Evolutionary conservation across 2,888 invertebrate species (phyloP), one percentile per base, ranked within the genome.

Genomic region (Ecliptopera silaceata): DNA sequence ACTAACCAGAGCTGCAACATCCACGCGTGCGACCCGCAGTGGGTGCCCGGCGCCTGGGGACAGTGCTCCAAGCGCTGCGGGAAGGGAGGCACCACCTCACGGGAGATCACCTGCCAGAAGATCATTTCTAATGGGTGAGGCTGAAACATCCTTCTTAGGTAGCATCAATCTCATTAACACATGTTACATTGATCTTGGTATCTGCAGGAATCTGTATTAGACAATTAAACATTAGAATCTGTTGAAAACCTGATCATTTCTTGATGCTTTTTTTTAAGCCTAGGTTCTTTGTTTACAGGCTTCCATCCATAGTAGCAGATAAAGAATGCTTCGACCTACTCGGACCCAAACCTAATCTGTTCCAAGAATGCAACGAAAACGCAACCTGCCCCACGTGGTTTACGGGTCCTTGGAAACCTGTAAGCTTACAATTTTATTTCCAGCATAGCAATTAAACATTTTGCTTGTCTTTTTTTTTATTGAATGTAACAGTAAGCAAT

Each of bases 331-430:
- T 93, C 36, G 92, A 94, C 41, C 84, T 89, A 13, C 86, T 93
- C 1, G 95, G 95, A 0, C 93, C 94, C 0, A 95, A 95, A 73
- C 97, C 96, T 0, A 88, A 92, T 4, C 91, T 93, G 10, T 92
- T 92, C 56, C 93, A 95, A 72, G 92, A 93, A 50, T 98, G 98
- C 82, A 97, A 96, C 80, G 92, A 93, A 50, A 94, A 95, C 56
- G 92, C 94, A 22, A 93, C 94, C 20, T 98, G 98, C 76, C 97
- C 98, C 0, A 92, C 93, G 47, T 99, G 97, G 96, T 96, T 96
- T 75, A 90, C 94, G 20, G 97, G 96, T 50, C 96, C 96, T 4
- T 99, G 99, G 99, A 95, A 95, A 78, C 96, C 97, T 67, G 97
- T 97, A 87, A 92, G 93, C 81, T 3, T 15, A 15, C 36, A 10